Evolutionary conservation across 92 coral and sea anemone genomes (phyloP).

Genomic region (Pocillopora grandis): DNA sequence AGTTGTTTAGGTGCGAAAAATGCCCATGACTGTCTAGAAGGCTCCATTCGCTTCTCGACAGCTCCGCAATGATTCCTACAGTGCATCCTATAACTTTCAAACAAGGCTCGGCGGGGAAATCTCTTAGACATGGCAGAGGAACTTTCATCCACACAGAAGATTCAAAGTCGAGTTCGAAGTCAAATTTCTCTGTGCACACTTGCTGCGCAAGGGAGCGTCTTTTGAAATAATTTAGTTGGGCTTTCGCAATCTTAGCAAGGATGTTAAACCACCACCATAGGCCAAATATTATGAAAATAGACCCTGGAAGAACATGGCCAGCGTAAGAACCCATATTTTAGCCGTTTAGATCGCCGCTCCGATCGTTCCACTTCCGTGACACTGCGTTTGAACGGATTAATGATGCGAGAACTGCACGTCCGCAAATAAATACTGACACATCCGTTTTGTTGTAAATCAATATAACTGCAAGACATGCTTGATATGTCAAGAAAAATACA

Average conservation of each 20-base stretch:
- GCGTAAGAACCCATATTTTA: constrained; percentile 44
- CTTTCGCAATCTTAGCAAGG: background rate
- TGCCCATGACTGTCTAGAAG: constrained; percentile 28
- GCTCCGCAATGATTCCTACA: constrained; percentile 51
- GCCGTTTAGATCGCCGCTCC: background rate
- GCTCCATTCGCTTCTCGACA: constrained; percentile 34
- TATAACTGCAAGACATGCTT: background rate
- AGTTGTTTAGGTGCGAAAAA: constrained; percentile 55
- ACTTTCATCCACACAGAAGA: constrained; percentile 57
- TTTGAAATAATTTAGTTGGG: background rate
- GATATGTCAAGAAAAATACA: background rate
- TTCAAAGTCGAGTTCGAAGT: constrained; percentile 12
- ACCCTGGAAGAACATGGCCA: constrained; percentile 65
- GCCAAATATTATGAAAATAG: constrained; percentile 36
- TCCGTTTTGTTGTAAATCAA: background rate
- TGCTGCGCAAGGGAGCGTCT: background rate
- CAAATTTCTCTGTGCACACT: background rate
- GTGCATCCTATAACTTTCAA: constrained; percentile 25
- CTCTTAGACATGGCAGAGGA: constrained; percentile 27
- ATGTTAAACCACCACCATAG: constrained; percentile 58
- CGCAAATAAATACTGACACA: background rate
- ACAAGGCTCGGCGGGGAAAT: constrained; percentile 52
- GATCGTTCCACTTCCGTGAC: background rate
- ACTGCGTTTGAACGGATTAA: background rate
- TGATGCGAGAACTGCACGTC: background rate